Percentiles rank a stretch among this genome's conserved stretches.
These are phyloP conservation scores for Myiopsitta monachus DNA, from an alignment of 2,113 vertebrate species.

Conservation along the genomic window DNA sequence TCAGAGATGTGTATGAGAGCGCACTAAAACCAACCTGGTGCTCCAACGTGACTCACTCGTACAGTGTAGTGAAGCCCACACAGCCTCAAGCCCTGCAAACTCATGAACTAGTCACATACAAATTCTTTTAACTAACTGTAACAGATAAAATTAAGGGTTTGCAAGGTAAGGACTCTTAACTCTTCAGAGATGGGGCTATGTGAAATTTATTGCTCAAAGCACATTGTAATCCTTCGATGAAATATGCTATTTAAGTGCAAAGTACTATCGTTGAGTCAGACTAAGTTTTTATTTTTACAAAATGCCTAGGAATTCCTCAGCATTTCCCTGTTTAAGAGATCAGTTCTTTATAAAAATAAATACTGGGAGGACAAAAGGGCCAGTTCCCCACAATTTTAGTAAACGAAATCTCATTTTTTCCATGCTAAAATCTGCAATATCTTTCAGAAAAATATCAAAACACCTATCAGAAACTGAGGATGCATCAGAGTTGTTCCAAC, in stretches of 20 bases:
- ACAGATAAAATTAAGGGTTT: neutral
- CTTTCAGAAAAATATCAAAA: slow-evolving; percentile 27
- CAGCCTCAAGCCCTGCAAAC: neutral
- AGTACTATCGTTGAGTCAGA: neutral
- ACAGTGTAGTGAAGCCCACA: fast-evolving
- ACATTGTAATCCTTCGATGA: neutral
- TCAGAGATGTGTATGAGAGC: fast-evolving
- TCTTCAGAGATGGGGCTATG: neutral
- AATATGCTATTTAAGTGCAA: neutral
- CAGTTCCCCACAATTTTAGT: neutral
- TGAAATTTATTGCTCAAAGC: slow-evolving; percentile 37
- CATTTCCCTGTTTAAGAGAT: slow-evolving; percentile 15
- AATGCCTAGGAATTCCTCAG: neutral
- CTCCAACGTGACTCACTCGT: fast-evolving
- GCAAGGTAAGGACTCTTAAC: neutral
- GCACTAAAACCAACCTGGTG: fast-evolving
- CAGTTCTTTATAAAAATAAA: slow-evolving; percentile 51
- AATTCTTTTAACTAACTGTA: neutral
- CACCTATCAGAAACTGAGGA: neutral
- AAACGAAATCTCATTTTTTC: slow-evolving; percentile 7
- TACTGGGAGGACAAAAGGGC: neutral
- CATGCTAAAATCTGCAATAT: slow-evolving; percentile 7
- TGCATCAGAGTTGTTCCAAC: neutral
- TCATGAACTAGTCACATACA: neutral
- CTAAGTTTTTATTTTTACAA: neutral